Percentiles rank a stretch among this genome's conserved stretches.
Evolutionary conservation across 2,888 invertebrate genomes (phyloP).

Genomic region (Siphonodentalium dalli): DNA sequence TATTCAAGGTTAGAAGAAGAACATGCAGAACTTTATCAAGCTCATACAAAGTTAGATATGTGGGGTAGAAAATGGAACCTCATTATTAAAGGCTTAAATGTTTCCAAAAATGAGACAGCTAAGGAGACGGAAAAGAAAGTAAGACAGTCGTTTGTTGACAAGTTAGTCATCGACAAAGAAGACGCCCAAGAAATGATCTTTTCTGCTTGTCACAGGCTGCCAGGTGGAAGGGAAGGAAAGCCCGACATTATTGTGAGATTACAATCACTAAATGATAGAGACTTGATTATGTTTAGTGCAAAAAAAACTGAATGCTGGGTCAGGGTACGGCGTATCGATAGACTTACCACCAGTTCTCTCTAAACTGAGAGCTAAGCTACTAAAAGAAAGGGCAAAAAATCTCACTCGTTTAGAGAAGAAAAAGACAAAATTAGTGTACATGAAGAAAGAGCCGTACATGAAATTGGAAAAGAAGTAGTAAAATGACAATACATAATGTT

Average conservation of each 20-base stretch:
- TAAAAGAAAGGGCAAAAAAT: not conserved
- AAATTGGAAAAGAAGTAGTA: not conserved
- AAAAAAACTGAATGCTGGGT: slow-evolving; percentile 4
- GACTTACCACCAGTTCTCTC: slow-evolving; percentile 2
- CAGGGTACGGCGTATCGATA: slow-evolving; percentile 2
- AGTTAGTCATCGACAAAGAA: not conserved
- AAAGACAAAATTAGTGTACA: not conserved
- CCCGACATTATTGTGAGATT: slow-evolving; percentile 3
- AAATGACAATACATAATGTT: no score
- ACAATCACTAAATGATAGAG: slow-evolving; percentile 4
- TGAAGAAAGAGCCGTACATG: not conserved
- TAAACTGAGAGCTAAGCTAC: not conserved
- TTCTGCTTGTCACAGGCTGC: slow-evolving; percentile 7
- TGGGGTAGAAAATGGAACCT: slow-evolving; percentile 15
- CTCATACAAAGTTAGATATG: slow-evolving; percentile 6
- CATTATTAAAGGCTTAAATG: not conserved
- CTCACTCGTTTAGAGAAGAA: not conserved
- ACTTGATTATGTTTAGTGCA: not conserved
- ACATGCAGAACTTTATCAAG: no score
- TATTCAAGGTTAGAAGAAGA: no score
- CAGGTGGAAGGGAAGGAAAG: slow-evolving; percentile 1
- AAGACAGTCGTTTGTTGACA: not conserved
- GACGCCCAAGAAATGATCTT: slow-evolving; percentile 1
- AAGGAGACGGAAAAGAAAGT: not conserved
- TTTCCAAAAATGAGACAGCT: not conserved